These are phyloP conservation scores for Cosmorhoe ocellata DNA, from an alignment of 2,888 invertebrate species.

Conservation along the genomic window DNA sequence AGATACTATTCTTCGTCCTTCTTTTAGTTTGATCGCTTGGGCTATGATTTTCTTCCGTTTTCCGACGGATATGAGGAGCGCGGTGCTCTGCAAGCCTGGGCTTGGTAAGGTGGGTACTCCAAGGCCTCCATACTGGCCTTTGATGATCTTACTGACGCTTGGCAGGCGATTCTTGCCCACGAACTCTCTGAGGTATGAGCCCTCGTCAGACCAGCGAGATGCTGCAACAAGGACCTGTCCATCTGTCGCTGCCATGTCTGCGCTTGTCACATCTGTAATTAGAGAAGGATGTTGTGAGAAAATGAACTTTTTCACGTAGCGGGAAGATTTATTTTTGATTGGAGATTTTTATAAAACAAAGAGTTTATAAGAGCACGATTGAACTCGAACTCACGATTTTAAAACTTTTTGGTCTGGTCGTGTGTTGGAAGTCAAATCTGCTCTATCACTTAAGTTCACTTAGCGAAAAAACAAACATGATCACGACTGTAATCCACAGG, in stretches of 20 bases:
- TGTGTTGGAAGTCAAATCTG: too few species aligned
- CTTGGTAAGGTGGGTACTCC: conserved; percentile 94
- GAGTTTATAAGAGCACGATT: too few species aligned
- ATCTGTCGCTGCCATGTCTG: conserved; percentile 93
- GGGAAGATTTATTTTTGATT: too few species aligned
- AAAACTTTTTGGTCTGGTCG: too few species aligned
- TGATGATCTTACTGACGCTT: conserved; percentile 94
- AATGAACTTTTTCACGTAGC: neutral
- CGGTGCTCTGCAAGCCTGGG: conserved; percentile 92
- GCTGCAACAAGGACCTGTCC: conserved; percentile 95
- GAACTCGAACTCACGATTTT: too few species aligned
- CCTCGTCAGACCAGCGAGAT: conserved; percentile 89
- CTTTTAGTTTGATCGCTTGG: conserved; percentile 94
- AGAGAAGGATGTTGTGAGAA: conserved; percentile 28
- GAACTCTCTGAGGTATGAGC: conserved; percentile 87
- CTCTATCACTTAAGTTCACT: too few species aligned
- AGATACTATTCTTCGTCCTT: conserved; percentile 90
- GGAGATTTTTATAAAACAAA: too few species aligned
- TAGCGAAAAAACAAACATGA: too few species aligned
- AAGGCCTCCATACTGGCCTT: conserved; percentile 95
- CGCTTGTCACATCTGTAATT: conserved; percentile 80
- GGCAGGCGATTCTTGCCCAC: conserved; percentile 90
- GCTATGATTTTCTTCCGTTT: conserved; percentile 93
- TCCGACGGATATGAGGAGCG: conserved; percentile 92
- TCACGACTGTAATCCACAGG: too few species aligned